Evolutionary conservation across 2,797 vertebrate species (phyloP).

Genomic region (Thaleichthys pacificus): DNA sequence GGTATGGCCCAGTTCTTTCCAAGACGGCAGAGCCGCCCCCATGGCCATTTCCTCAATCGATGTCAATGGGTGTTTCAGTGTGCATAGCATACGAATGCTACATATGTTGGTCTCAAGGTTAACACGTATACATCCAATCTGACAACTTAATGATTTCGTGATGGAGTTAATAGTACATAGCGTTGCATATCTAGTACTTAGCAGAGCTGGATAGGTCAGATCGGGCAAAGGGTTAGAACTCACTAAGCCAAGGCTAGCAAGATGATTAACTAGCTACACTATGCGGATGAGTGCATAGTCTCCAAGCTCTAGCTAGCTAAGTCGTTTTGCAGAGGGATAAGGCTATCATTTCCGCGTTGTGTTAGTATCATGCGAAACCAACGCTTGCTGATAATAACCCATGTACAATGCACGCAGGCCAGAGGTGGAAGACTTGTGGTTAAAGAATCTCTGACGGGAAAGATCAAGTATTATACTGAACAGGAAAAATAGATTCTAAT

Average conservation of each 20-base stretch:
- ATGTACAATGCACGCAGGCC: background rate
- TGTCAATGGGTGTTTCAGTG: background rate
- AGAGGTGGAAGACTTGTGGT: background rate
- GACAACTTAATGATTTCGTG: too few species aligned
- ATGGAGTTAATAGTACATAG: background rate
- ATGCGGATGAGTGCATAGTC: background rate
- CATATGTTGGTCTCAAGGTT: background rate
- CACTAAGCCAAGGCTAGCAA: conserved; percentile 1
- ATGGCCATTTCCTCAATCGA: conserved; percentile 25
- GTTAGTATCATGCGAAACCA: too few species aligned
- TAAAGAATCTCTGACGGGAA: too few species aligned
- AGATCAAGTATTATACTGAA: background rate
- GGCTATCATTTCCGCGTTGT: too few species aligned
- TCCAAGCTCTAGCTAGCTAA: background rate
- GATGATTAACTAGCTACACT: background rate
- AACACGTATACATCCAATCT: background rate
- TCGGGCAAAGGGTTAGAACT: background rate
- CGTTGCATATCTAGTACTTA: background rate
- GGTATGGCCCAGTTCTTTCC: conserved; percentile 49
- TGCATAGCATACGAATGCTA: background rate
- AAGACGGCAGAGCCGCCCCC: conserved; percentile 45
- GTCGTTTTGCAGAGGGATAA: background rate
- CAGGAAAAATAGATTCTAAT: too few species aligned
- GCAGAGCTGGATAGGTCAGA: background rate
- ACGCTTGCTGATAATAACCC: too few species aligned